Conservation (phyloP, 2,888 invertebrate species). For the Lampropteryx suffumata region DNA sequence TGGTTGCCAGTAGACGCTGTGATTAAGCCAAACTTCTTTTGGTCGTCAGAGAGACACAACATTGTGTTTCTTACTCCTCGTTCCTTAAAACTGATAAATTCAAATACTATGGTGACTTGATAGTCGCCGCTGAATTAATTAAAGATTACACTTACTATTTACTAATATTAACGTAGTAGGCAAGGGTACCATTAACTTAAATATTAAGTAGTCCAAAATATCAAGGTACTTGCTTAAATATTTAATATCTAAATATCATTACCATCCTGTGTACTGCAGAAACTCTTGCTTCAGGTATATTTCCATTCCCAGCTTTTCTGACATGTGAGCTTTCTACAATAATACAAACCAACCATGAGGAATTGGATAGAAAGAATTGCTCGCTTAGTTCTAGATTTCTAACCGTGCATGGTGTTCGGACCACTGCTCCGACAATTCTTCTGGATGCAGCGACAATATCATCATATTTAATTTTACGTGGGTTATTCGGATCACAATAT, state of each 20-base stretch:
- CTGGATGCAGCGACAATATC: conserved; percentile 86
- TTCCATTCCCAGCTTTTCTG: conserved; percentile 90
- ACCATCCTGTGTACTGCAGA: conserved; percentile 95
- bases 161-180: too few species aligned
- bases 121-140: neutral
- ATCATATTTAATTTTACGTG: conserved; percentile 80
- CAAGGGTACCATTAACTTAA: too few species aligned
- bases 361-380: too few species aligned
- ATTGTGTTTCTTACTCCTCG: conserved; percentile 94
- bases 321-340: conserved; percentile 88
- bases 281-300: conserved; percentile 96
- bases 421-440: conserved; percentile 84
- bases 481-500: conserved; percentile 69
- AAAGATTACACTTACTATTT: too few species aligned
- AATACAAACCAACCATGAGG: neutral
- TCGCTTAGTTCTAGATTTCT: neutral
- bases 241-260: conserved; percentile 36
- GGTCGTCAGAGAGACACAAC: conserved; percentile 87
- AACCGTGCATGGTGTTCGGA: conserved; percentile 84
- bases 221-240: too few species aligned
- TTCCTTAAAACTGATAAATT: conserved; percentile 91
- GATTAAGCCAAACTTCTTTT: conserved; percentile 90
- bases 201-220: too few species aligned
- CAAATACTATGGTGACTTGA: neutral
- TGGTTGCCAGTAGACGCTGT: conserved; percentile 97